Evolutionary conservation across 2,888 invertebrate species (phyloP).

Genomic region (Rhagium mordax): DNA sequence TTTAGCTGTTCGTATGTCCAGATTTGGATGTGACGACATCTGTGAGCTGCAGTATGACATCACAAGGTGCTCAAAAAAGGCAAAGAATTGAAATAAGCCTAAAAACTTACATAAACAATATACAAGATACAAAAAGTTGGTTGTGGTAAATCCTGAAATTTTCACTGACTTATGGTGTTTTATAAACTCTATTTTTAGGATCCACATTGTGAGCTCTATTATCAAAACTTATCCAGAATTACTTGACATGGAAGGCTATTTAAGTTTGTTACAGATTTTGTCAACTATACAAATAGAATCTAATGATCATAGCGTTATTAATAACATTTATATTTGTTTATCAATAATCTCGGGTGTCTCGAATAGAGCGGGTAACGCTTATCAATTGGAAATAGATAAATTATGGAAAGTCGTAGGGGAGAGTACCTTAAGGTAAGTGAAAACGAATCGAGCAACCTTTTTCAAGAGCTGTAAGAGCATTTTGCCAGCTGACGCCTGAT

Average conservation of each 20-base stretch:
- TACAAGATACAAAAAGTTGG: constrained; percentile 67
- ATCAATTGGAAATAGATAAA: constrained; percentile 40
- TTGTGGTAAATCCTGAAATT: constrained; percentile 60
- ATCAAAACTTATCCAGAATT: constrained; percentile 68
- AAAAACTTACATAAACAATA: constrained; percentile 60
- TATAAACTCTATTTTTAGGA: constrained; percentile 56
- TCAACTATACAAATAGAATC: constrained; percentile 59
- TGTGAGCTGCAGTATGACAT: constrained; percentile 32
- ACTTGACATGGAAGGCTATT: constrained; percentile 64
- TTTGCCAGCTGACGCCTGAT: no score
- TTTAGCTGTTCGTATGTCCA: constrained; percentile 42
- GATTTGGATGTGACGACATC: constrained; percentile 39
- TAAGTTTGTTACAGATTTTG: constrained; percentile 66
- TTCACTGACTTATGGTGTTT: background rate
- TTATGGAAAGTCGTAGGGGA: constrained; percentile 52
- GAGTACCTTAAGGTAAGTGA: constrained; percentile 48
- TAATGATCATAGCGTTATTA: constrained; percentile 48
- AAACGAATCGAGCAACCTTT: no score
- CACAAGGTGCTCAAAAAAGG: constrained; percentile 47
- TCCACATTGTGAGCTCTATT: constrained; percentile 66
- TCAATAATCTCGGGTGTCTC: constrained; percentile 47
- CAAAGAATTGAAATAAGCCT: constrained; percentile 52
- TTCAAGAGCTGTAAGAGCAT: no score
- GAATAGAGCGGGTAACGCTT: constrained; percentile 8
- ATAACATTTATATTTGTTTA: constrained; percentile 49